Evolutionary conservation across 1,140 invertebrate genomes (phyloP), one percentile per base, ranked within the genome.

Genomic region (Lucilia sericata): DNA sequence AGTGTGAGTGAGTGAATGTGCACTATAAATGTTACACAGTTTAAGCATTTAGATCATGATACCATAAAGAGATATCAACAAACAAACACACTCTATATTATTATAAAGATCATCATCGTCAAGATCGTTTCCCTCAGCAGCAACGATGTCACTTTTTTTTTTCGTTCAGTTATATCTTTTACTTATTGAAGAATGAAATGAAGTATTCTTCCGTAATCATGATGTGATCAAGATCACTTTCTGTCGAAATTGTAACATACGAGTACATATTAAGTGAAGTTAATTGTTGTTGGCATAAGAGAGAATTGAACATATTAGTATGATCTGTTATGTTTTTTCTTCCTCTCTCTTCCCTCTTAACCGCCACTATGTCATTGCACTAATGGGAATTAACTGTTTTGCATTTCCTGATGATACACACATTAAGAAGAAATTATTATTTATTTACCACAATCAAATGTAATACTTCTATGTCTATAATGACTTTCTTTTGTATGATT

Each of bases 231-330:
- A 78, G 75, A 78, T 42, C 75, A 78, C 75, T 78, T 78, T 78
- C 34, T 78, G 75, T 78, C 75, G 17, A 42, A 78, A 42, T 36
- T 78, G 34, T 19, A 78, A 78, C 75, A 47, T 34, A 42, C 42
- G 5, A 42, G 42, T 42, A 42, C 42, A 42, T 47, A 47, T 78
- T 78, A 47, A 78, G 42, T 78, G 75, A 47, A 78, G 75, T 78
- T 47, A 78, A 78, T 78, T 78, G 75, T 78, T 78, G 75, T 78
- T 78, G 75, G 75, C 75, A 78, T 47, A 78, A 78, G 36, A 47
- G 36, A 36, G 65, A 70, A 70, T 70, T 70, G 65, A 70, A 25
- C 7, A 21, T 70, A 60, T 60, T 60, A 60, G 55, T 60, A 14
- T 17, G 42, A 12, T 55, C 51, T n/a, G 13, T 49, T 65, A 65